These are phyloP conservation scores for Crotalus horridus DNA, from an alignment of 2,113 vertebrate species.

Conservation along the genomic window DNA sequence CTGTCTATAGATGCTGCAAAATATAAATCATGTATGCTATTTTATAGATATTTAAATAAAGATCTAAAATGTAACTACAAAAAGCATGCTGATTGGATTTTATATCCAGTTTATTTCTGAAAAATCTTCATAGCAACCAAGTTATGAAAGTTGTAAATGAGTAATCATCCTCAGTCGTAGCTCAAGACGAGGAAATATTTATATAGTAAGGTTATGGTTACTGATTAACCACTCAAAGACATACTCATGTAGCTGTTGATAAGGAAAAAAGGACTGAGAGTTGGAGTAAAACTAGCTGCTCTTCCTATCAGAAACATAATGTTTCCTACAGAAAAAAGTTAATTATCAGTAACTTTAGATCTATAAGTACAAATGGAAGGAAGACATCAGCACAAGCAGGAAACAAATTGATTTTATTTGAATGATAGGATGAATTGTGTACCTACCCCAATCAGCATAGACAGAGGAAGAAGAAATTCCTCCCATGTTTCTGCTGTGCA, in stretches of 20 bases:
- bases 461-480: background rate
- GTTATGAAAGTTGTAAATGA: conserved; percentile 26
- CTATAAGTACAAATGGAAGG: conserved; percentile 7
- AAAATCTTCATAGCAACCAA: conserved; percentile 31
- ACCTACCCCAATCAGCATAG: background rate
- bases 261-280: conserved; percentile 34
- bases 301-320: conserved; percentile 13
- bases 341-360: background rate
- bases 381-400: background rate
- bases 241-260: conserved; percentile 49
- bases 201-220: conserved; percentile 43
- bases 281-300: background rate
- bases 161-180: background rate
- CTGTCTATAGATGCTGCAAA: background rate
- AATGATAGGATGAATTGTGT: background rate
- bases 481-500: background rate
- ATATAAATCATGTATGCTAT: background rate
- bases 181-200: background rate
- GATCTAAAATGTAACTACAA: background rate
- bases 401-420: background rate
- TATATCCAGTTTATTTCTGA: background rate
- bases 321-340: conserved; percentile 12
- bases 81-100: background rate
- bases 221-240: conserved; percentile 63
- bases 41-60: background rate